These are phyloP conservation scores for Pelagia noctiluca DNA, from an alignment of 30 jellyfish, hydroid and myxozoan genomes.

Conservation along the genomic window DNA sequence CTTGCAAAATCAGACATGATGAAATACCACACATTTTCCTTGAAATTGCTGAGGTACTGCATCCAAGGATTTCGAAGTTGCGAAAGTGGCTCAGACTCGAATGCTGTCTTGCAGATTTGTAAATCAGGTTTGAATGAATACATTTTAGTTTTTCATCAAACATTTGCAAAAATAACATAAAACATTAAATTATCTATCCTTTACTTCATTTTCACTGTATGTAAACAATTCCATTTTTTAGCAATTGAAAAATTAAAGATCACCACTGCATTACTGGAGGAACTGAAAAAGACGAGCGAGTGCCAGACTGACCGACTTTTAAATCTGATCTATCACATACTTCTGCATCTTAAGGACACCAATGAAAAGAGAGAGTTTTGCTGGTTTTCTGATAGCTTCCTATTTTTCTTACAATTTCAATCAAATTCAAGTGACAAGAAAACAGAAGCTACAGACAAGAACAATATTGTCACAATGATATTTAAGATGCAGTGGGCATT, in stretches of 20 bases:
- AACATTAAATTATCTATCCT: background rate
- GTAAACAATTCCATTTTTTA: background rate
- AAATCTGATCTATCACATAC: slow-evolving; percentile 56
- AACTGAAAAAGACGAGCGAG: background rate
- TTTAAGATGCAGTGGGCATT: slow-evolving; percentile 72
- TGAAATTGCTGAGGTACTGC: slow-evolving; percentile 59
- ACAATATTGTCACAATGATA: slow-evolving; percentile 22
- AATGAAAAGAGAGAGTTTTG: slow-evolving; percentile 11
- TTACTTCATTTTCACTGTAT: background rate
- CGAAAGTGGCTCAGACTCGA: slow-evolving; percentile 10
- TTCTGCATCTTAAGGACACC: slow-evolving; percentile 25
- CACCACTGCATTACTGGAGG: slow-evolving; percentile 9
- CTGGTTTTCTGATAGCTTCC: slow-evolving; percentile 39
- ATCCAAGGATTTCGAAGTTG: slow-evolving; percentile 56
- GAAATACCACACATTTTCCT: slow-evolving; percentile 59
- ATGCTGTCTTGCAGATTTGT: background rate
- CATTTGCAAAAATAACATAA: slow-evolving; percentile 44
- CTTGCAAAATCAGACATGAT: background rate
- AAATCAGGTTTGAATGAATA: slow-evolving; percentile 16
- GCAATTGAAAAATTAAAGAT: slow-evolving; percentile 28
- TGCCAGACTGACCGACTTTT: slow-evolving; percentile 56
- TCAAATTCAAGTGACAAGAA: background rate
- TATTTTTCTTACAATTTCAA: slow-evolving; percentile 18
- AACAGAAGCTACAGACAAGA: background rate
- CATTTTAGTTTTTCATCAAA: slow-evolving; percentile 30